Base-by-base conservation (phyloP, 2,888 invertebrate genomes). In the Drosophila nr. perissopoda region DNA sequence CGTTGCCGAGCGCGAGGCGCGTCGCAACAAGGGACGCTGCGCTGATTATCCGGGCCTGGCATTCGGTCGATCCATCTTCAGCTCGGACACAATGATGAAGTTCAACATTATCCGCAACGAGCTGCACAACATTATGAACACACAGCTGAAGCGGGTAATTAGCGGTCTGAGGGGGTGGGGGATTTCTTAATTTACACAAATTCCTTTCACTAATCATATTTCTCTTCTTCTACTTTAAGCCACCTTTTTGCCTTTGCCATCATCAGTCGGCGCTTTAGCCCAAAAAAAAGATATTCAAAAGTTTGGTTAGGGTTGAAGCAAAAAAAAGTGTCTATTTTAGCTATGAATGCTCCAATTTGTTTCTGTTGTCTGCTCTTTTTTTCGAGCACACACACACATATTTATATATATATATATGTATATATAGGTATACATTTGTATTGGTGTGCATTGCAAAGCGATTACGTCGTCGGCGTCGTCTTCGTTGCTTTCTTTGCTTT, bases 61-160 rank as follows among this genome's bases (percentile, higher is more conserved):
- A 2, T 97, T 98, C 92, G 98, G 97, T 60, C 96, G 97, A 84
- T 98, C 98, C 77, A 97, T 98, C 92, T 98, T 98, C 94, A 98
- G 98, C 92, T 98, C 98, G 67, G 98, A 98, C 92, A 98, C 99
- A 13, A 96, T 99, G 96, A 98, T 99, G 97, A 99, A 98, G 94
- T 98, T 99, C 94, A 97, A 97, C 93, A 96, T 99, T 85, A 99
- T 99, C 93, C 96, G 96, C 93, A 99, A 99, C 93, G 99, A 99
- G 94, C 95, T 99, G 93, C 98, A 98, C 94, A 99, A 99, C 94
- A 98, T 99, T 93, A 97, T 98, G 95, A 97, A 98, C 93, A 98
- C 98, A 93, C 98, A 98, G 93, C 95, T 99, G 86, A 98, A 97
- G 95, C 96, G 98, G 98, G 99, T 99, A 96, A 93, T 85, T 91